Evolutionary conservation across 2,113 vertebrate genomes (phyloP).

Genomic region (Eulacestoma nigropectus): DNA sequence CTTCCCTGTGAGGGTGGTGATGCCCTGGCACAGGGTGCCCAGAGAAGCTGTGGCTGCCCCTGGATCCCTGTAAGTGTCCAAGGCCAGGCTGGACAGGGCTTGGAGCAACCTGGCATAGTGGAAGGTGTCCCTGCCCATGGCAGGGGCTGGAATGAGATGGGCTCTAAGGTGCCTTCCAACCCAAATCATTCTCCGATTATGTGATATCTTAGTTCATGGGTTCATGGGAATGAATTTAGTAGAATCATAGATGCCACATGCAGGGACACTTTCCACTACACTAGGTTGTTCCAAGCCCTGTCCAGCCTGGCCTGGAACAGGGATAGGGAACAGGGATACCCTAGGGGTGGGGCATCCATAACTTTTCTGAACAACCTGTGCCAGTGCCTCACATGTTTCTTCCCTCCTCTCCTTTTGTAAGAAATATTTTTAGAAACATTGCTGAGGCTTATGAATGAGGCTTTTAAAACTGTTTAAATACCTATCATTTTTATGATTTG

Average conservation of each 20-base stretch:
- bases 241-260: background rate
- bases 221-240: background rate
- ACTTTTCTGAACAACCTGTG: background rate
- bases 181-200: background rate
- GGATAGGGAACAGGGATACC: background rate
- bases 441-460: background rate
- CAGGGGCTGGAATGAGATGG: rapidly evolving
- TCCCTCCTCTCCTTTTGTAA: background rate
- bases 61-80: background rate
- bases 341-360: background rate
- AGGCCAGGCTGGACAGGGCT: rapidly evolving
- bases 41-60: background rate
- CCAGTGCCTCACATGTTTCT: background rate
- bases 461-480: background rate
- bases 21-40: background rate
- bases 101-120: background rate
- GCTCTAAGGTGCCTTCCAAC: background rate
- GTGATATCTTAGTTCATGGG: no score
- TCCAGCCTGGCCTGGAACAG: background rate
- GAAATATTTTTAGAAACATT: background rate
- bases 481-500: background rate
- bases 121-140: background rate
- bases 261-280: background rate
- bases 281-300: background rate
- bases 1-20: background rate